Evolutionary conservation across 2,113 vertebrate genomes (phyloP).

Genomic region (Phaethon lepturus): DNA sequence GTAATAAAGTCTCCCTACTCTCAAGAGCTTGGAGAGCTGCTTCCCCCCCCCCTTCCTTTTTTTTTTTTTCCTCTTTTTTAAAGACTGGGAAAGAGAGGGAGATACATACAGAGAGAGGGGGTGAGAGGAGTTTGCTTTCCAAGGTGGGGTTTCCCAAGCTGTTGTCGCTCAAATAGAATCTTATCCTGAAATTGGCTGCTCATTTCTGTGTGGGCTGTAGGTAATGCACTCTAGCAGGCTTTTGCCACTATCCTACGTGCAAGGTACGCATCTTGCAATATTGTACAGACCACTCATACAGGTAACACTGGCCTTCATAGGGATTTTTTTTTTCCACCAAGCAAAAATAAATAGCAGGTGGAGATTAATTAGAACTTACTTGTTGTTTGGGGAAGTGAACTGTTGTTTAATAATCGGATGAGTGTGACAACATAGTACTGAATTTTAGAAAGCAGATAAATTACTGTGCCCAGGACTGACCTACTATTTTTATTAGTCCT

Average conservation of each 20-base stretch:
- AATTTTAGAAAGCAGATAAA: constrained; percentile 56
- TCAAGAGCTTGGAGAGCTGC: constrained; percentile 48
- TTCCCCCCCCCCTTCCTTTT: background rate
- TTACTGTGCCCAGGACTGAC: background rate
- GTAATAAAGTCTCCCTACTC: constrained; percentile 65
- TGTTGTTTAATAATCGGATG: constrained; percentile 44
- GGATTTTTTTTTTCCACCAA: background rate
- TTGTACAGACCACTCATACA: background rate
- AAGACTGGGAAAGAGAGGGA: background rate
- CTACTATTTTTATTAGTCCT: constrained; percentile 29
- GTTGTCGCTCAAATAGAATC: background rate
- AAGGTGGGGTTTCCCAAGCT: constrained; percentile 53
- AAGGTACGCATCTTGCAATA: background rate
- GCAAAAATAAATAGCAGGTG: constrained; percentile 37
- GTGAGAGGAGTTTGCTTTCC: constrained; percentile 17
- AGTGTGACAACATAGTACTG: constrained; percentile 2
- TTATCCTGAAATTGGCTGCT: constrained; percentile 48
- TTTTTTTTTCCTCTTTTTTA: too few species aligned
- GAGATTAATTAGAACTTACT: constrained; percentile 40
- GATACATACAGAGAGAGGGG: background rate
- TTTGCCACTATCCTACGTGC: background rate
- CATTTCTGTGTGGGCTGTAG: constrained; percentile 28
- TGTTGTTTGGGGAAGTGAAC: constrained; percentile 28
- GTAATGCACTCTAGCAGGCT: background rate
- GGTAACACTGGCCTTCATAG: background rate